A percentile compares a stretch with the other conserved stretches of the same genome.
Evolutionary conservation across 2,888 invertebrate genomes (phyloP).

Genomic region (Hypselothyrea guttata): DNA sequence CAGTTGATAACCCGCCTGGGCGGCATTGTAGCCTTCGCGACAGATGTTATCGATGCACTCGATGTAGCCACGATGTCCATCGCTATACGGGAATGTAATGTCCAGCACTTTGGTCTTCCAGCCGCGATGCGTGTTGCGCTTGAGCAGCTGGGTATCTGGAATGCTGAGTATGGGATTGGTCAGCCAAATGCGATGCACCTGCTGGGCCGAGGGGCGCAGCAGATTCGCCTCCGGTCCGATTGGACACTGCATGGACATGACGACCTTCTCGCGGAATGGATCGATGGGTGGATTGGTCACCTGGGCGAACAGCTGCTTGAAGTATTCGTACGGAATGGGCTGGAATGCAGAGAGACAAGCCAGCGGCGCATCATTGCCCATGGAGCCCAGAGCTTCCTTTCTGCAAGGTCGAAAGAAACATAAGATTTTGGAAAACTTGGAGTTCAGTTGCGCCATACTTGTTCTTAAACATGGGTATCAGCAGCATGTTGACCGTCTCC

Average conservation of each 20-base stretch:
- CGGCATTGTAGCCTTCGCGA: constrained; percentile 91
- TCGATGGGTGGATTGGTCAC: constrained; percentile 99
- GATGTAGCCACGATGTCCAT: constrained; percentile 89
- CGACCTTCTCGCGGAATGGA: constrained; percentile 98
- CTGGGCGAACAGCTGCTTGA: constrained; percentile 99
- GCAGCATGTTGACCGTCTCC: constrained; percentile 95
- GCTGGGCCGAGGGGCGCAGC: constrained; percentile 92
- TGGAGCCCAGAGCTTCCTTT: constrained; percentile 98
- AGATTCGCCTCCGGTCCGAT: constrained; percentile 98
- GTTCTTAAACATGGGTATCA: constrained; percentile 97
- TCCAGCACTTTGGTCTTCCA: constrained; percentile 95
- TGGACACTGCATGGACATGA: constrained; percentile 98
- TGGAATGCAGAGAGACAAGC: constrained; percentile 98
- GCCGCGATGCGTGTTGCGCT: constrained; percentile 90
- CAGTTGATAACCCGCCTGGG: constrained; percentile 90
- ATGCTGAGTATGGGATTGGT: constrained; percentile 97
- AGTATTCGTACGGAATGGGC: constrained; percentile 97
- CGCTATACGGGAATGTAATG: constrained; percentile 91
- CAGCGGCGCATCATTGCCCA: constrained; percentile 99
- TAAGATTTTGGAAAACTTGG: not conserved
- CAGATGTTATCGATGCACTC: constrained; percentile 91
- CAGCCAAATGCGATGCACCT: constrained; percentile 94
- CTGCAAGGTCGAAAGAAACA: constrained; percentile 82
- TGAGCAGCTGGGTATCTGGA: constrained; percentile 93
- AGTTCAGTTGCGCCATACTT: constrained; percentile 85